phyloP scores from a whole-genome alignment of 2,113 vertebrate species.

The Poeciliopsis retropinna region DNA sequence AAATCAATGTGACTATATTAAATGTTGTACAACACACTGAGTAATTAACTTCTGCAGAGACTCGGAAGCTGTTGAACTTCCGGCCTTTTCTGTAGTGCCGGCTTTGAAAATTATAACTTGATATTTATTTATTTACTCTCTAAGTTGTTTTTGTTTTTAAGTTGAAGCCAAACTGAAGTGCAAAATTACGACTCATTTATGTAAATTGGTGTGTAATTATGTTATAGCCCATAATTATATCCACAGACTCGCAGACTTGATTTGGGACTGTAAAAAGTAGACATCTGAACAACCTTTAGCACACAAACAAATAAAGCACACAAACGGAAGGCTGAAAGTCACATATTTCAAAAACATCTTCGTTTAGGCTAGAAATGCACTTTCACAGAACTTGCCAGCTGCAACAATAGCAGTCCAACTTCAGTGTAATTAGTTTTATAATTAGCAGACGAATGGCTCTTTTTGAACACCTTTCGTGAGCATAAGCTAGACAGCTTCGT shows the following conservation, averaged over 20 bases:
- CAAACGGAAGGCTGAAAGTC: background rate
- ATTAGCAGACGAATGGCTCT: conserved; percentile 43
- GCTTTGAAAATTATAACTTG: conserved; percentile 11
- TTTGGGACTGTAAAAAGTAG: conserved; percentile 3
- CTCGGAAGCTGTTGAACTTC: background rate
- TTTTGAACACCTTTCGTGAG: conserved; percentile 33
- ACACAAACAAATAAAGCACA: conserved; percentile 9
- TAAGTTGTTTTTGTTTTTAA: conserved; percentile 11
- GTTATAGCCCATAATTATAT: background rate
- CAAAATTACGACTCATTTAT: background rate
- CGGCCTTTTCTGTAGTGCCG: background rate
- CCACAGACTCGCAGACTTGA: background rate
- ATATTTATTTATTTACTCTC: too few relatives aligned
- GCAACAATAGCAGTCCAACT: conserved; percentile 35
- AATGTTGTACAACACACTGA: background rate
- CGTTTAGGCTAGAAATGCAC: conserved; percentile 20
- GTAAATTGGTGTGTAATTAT: background rate
- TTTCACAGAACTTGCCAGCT: conserved; percentile 17
- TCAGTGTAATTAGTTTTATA: conserved; percentile 49
- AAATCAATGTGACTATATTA: background rate
- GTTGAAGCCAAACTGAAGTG: background rate
- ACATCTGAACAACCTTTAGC: too few relatives aligned
- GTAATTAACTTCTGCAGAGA: background rate
- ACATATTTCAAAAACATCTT: conserved; percentile 18
- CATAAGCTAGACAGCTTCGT: conserved; percentile 24